These are phyloP conservation scores for Chymomyza amoena DNA, from an alignment of 2,888 invertebrate species.

Conservation along the genomic window DNA sequence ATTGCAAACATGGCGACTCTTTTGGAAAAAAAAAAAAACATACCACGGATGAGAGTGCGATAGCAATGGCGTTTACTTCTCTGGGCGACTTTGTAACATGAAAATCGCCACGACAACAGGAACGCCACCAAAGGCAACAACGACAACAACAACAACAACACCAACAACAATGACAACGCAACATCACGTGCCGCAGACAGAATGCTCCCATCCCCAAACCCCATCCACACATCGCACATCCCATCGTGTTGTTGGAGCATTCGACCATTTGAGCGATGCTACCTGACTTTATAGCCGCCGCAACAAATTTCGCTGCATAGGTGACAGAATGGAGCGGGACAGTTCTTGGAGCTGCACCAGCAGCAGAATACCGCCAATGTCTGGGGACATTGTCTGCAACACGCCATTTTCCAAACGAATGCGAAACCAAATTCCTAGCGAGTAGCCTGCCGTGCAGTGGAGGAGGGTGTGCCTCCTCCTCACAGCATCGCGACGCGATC, in stretches of 20 bases:
- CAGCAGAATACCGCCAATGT: background rate
- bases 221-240: background rate
- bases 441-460: background rate
- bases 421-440: slow-evolving; percentile 66
- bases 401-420: slow-evolving; percentile 68
- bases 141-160: background rate
- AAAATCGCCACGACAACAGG: slow-evolving; percentile 68
- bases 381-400: slow-evolving; percentile 15
- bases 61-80: slow-evolving; percentile 14
- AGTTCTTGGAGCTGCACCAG: background rate
- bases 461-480: background rate
- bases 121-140: slow-evolving; percentile 25
- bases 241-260: background rate
- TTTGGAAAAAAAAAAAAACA: slow-evolving; percentile 33
- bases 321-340: background rate
- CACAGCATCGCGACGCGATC: background rate
- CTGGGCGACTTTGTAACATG: slow-evolving; percentile 65
- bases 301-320: slow-evolving; percentile 57
- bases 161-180: slow-evolving; percentile 27
- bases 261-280: background rate
- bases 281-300: slow-evolving; percentile 68
- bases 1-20: slow-evolving; percentile 32
- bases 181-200: slow-evolving; percentile 35
- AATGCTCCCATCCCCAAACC: too few relatives aligned
- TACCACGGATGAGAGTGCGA: slow-evolving; percentile 13